phyloP scores from a whole-genome alignment of 2,113 vertebrate species.

The Xiphophorus couchianus region DNA sequence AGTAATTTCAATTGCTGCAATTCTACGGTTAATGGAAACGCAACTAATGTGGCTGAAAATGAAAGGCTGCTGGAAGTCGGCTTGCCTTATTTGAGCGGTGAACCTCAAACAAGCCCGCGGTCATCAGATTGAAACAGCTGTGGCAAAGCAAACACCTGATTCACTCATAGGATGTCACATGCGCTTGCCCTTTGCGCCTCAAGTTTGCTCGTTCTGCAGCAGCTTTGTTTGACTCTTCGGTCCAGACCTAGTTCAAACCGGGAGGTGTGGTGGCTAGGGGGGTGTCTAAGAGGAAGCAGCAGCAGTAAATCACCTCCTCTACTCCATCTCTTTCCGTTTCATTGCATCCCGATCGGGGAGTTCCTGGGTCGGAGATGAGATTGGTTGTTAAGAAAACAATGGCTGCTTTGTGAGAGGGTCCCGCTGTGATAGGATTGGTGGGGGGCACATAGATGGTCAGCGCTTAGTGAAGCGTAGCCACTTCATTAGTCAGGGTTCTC shows the following conservation, averaged over 20 bases:
- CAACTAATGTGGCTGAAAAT: too few species aligned
- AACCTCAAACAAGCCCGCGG: neutral
- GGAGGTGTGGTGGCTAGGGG: neutral
- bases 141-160: conserved; percentile 34
- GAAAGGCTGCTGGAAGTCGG: neutral
- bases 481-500: conserved; percentile 76
- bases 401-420: conserved; percentile 71
- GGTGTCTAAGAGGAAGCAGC: conserved; percentile 23
- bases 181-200: conserved; percentile 5
- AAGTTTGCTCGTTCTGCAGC: neutral
- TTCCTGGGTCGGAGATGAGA: conserved; percentile 28
- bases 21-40: too few species aligned
- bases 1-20: too few species aligned
- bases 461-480: conserved; percentile 64
- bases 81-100: neutral
- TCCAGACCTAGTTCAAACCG: neutral
- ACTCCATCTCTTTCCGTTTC: conserved; percentile 22
- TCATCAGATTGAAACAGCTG: conserved; percentile 37
- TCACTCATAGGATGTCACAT: neutral
- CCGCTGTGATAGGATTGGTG: conserved; percentile 60
- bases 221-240: neutral
- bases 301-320: conserved; percentile 11
- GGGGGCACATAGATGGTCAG: conserved; percentile 14
- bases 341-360: conserved; percentile 34
- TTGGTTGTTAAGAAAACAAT: conserved; percentile 66